These are phyloP conservation scores for Rana temporaria DNA, from an alignment of 2,113 vertebrate genomes.

Conservation along the genomic window DNA sequence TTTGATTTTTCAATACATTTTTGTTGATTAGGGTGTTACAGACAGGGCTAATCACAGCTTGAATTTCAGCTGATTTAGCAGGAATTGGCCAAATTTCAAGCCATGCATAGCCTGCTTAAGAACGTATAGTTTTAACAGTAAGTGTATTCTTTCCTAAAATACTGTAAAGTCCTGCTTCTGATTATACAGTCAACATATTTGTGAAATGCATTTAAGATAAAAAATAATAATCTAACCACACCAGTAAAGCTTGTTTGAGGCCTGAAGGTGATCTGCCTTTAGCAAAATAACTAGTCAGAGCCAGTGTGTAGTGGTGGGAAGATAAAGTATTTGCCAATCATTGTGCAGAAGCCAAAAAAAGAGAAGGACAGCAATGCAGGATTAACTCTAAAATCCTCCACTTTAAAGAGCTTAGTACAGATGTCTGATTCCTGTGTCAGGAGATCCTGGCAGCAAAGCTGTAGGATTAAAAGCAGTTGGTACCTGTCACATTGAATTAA, in stretches of 20 bases:
- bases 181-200: too few species aligned
- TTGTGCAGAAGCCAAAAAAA: conserved; percentile 19
- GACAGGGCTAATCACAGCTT: too few species aligned
- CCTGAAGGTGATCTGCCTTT: background rate
- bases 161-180: too few species aligned
- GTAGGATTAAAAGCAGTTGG: conserved; percentile 54
- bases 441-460: conserved; percentile 53
- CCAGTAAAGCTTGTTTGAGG: background rate
- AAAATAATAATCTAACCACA: background rate
- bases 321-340: conserved; percentile 1
- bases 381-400: conserved; percentile 53
- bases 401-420: conserved; percentile 55
- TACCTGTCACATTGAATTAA: conserved; percentile 56
- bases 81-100: too few species aligned
- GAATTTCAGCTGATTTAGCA: too few species aligned
- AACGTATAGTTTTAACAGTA: too few species aligned
- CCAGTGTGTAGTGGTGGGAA: background rate
- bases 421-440: conserved; percentile 48
- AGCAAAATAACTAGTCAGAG: background rate
- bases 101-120: too few species aligned
- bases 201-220: background rate
- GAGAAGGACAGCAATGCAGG: conserved; percentile 49
- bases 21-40: too few species aligned
- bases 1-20: too few species aligned
- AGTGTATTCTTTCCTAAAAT: too few species aligned